Evolutionary conservation across 2,888 invertebrate species (phyloP).

Genomic region (Pyrgus malvae): DNA sequence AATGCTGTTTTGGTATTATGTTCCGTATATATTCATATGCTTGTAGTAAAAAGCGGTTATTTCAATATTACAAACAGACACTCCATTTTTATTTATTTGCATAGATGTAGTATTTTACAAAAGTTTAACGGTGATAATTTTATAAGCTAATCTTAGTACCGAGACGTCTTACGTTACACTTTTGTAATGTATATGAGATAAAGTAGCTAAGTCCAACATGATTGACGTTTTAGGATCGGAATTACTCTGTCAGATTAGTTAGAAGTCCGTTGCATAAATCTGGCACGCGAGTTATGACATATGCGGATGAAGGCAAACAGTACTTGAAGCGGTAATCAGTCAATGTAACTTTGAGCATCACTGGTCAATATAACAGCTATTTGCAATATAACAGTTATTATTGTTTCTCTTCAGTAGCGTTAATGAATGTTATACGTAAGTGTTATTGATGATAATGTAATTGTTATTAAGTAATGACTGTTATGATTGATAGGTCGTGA

Average conservation of each 20-base stretch:
- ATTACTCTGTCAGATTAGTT: not conserved
- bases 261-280: conserved; percentile 14
- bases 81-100: too few species aligned
- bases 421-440: conserved; percentile 17
- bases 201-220: too few species aligned
- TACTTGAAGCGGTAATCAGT: conserved; percentile 1
- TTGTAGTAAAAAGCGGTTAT: too few species aligned
- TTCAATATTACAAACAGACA: too few species aligned
- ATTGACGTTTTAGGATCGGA: conserved; percentile 2
- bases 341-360: conserved; percentile 17
- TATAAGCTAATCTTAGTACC: too few species aligned
- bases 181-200: too few species aligned
- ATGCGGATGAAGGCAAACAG: conserved; percentile 7
- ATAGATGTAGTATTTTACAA: too few species aligned
- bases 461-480: not conserved
- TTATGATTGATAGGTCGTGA: not conserved
- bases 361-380: conserved; percentile 12
- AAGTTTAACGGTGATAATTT: too few species aligned
- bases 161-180: too few species aligned
- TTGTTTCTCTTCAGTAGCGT: conserved; percentile 13
- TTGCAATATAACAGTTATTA: too few species aligned
- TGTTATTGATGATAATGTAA: conserved; percentile 12
- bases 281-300: conserved; percentile 13
- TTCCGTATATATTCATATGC: too few species aligned
- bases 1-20: too few species aligned